phyloP scores from a whole-genome alignment of 92 coral and sea anemone species.

The Porites divaricata region DNA sequence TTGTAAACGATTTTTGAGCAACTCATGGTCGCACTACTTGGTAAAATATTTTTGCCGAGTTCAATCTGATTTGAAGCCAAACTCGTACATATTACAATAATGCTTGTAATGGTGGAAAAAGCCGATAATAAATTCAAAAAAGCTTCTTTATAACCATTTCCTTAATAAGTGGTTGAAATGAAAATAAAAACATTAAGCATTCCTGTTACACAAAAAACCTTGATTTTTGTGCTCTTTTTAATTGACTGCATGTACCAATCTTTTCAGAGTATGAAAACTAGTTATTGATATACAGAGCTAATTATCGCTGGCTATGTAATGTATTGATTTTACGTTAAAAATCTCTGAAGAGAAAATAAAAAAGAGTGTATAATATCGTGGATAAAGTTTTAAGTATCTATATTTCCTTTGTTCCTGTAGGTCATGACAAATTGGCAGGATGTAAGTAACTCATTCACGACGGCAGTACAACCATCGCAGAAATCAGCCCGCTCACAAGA shows the following conservation, averaged over 20 bases:
- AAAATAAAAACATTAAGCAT: no score
- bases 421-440: slow-evolving; percentile 1
- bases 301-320: background rate
- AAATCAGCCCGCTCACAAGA: background rate
- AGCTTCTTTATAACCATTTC: background rate
- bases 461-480: background rate
- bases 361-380: background rate
- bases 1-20: background rate
- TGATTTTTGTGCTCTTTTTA: background rate
- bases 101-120: no score
- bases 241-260: background rate
- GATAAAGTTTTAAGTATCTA: background rate
- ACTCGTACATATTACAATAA: no score
- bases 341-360: no score
- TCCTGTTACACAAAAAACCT: background rate
- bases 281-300: background rate
- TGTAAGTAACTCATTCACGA: background rate
- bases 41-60: background rate
- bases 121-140: no score
- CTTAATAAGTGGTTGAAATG: background rate
- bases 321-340: no score
- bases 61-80: no score
- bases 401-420: background rate
- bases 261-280: background rate
- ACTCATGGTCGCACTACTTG: background rate